Evolutionary conservation across 2,797 vertebrate genomes (phyloP).

Genomic region (Acanthornis magna): DNA sequence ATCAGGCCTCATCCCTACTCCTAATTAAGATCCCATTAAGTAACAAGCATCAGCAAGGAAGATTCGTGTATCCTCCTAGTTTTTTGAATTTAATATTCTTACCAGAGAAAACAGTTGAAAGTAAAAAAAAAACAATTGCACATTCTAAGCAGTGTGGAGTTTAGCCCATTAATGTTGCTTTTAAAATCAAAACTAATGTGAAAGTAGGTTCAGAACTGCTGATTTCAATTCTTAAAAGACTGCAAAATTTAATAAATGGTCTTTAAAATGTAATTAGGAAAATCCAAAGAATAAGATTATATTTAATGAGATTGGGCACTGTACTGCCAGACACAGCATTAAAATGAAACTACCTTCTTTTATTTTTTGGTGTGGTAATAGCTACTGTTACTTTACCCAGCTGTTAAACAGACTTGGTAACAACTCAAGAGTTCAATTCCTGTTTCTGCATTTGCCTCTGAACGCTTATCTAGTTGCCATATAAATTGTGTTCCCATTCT

Average conservation of each 20-base stretch:
- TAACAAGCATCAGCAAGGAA: background rate
- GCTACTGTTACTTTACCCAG: background rate
- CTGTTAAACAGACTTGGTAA: background rate
- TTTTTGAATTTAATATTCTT: background rate
- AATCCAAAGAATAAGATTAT: slow-evolving; percentile 22
- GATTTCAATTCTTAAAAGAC: background rate
- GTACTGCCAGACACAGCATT: background rate
- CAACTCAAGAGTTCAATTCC: background rate
- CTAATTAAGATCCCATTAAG: background rate
- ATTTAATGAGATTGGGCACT: background rate
- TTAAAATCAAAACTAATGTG: background rate
- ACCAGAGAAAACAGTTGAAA: background rate
- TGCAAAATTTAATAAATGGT: background rate
- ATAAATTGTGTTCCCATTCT: background rate
- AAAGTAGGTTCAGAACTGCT: background rate
- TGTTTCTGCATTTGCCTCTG: background rate
- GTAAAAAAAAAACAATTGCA: background rate
- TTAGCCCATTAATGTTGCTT: background rate
- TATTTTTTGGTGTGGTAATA: background rate
- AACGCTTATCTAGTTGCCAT: background rate
- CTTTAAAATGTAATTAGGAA: slow-evolving; percentile 22
- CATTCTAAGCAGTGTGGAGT: background rate
- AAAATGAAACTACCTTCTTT: background rate
- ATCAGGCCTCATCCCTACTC: background rate
- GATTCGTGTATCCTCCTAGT: background rate